These are phyloP conservation scores for Lycia hirtaria DNA, from an alignment of 2,888 invertebrate species.

Conservation along the genomic window DNA sequence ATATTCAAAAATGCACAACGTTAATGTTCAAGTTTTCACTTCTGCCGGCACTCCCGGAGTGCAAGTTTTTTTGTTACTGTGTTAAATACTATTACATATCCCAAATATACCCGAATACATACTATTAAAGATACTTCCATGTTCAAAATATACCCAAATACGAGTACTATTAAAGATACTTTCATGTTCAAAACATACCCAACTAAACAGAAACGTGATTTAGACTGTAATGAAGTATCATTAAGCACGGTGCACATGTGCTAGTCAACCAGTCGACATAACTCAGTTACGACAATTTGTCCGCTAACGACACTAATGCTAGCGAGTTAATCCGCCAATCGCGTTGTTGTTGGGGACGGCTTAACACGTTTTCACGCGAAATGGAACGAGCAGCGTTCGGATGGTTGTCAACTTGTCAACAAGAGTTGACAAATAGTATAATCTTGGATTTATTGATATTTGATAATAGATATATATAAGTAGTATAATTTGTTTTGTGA, in stretches of 20 bases:
- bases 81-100: no score
- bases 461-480: no score
- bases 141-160: no score
- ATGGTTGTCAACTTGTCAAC: constrained; percentile 5
- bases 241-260: constrained; percentile 9
- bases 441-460: not conserved
- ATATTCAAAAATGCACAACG: no score
- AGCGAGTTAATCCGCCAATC: constrained; percentile 23
- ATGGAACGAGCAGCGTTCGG: not conserved
- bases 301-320: constrained; percentile 17
- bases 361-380: constrained; percentile 4
- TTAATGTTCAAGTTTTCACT: no score
- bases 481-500: not conserved
- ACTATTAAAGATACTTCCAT: not conserved
- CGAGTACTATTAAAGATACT: not conserved
- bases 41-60: no score
- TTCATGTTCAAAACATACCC: not conserved
- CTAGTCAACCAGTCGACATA: constrained; percentile 7
- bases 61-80: no score
- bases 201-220: not conserved
- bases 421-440: constrained; percentile 8
- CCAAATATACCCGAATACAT: no score
- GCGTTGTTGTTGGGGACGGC: constrained; percentile 5
- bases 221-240: not conserved
- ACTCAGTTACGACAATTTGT: constrained; percentile 15